phyloP scores from a whole-genome alignment of 1,140 invertebrate species.

The Drosophila oshimai region DNA sequence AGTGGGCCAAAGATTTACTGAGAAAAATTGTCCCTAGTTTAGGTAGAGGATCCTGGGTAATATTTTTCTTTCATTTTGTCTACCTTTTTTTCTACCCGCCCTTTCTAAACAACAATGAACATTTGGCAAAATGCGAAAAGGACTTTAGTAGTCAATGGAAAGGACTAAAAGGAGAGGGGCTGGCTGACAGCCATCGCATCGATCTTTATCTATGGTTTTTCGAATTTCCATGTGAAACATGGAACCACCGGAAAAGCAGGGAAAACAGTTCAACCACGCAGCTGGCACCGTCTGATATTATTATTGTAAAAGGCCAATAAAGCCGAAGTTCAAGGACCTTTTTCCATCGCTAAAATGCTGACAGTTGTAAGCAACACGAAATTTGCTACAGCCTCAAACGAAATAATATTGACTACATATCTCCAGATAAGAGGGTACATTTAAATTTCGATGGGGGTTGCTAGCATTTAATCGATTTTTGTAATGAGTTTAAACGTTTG shows the following conservation, averaged over 20 bases:
- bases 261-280: conserved; percentile 13
- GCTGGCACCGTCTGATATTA: conserved; percentile 7
- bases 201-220: conserved; percentile 35
- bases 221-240: conserved; percentile 22
- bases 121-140: conserved; percentile 14
- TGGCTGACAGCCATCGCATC: conserved; percentile 12
- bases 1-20: neutral
- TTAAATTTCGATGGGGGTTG: neutral
- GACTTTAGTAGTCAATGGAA: conserved; percentile 1
- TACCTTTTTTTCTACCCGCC: neutral
- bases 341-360: conserved; percentile 26
- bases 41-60: neutral
- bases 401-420: too few relatives aligned
- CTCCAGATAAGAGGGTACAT: too few relatives aligned
- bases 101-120: neutral
- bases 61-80: neutral
- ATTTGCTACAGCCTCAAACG: conserved; percentile 3
- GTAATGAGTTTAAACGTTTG: too few relatives aligned
- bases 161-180: neutral
- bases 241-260: conserved; percentile 5
- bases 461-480: too few relatives aligned
- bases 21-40: neutral
- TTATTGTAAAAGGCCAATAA: conserved; percentile 21
- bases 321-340: conserved; percentile 44
- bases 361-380: conserved; percentile 18